These are phyloP conservation scores for Timema podura DNA, from an alignment of 2,888 invertebrate genomes.

Conservation along the genomic window DNA sequence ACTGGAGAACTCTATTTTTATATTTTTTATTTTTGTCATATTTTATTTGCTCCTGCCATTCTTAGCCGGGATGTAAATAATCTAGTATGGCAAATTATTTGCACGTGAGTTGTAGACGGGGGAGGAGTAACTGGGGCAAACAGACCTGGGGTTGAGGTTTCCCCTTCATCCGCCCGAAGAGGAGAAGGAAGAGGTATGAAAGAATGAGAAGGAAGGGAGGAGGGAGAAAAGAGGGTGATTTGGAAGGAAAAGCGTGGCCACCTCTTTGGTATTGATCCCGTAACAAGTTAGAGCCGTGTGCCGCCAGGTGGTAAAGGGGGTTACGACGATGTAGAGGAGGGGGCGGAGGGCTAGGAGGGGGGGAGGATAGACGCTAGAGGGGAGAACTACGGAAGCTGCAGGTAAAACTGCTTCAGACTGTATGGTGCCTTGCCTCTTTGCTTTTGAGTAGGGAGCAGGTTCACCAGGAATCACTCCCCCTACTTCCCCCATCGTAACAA, in stretches of 20 bases:
- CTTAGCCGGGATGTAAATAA: too few species aligned
- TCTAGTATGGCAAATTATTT: too few species aligned
- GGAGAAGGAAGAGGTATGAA: neutral
- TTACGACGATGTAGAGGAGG: neutral
- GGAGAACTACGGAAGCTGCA: conserved; percentile 13
- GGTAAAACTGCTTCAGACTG: conserved; percentile 13
- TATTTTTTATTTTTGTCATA: too few species aligned
- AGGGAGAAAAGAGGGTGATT: neutral
- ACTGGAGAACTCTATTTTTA: too few species aligned
- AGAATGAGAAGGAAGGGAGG: neutral
- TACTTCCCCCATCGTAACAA: neutral
- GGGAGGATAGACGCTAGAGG: neutral
- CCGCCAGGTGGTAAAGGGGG: neutral
- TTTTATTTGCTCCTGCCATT: too few species aligned
- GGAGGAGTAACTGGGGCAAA: conserved; percentile 11
- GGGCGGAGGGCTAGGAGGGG: neutral
- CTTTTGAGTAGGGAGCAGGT: neutral
- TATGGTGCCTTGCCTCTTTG: conserved; percentile 14
- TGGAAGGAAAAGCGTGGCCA: neutral
- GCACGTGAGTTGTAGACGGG: too few species aligned
- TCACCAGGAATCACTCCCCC: neutral
- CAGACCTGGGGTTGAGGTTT: conserved; percentile 4
- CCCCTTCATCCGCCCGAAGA: neutral
- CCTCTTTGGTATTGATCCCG: conserved; percentile 16
- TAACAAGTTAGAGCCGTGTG: conserved; percentile 12